Evolutionary conservation across 2,797 vertebrate species (phyloP), one percentile per base, ranked within the genome.

Genomic region (Apodemus agrarius): DNA sequence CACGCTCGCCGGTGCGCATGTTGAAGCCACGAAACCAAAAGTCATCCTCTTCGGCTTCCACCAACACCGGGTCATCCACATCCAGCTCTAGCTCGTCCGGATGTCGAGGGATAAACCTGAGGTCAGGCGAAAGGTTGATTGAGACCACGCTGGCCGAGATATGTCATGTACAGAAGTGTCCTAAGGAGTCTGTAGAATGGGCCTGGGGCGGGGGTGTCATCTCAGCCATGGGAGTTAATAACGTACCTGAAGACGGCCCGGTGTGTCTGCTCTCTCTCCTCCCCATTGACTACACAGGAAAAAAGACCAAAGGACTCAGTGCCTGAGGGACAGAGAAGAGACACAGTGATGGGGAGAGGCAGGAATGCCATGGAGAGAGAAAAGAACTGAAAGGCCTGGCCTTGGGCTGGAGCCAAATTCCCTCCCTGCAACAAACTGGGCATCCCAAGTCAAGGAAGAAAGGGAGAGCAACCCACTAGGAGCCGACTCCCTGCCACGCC

Each of bases 21-120:
- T 99, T 99, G 97, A 99, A 99, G 26, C 99, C 99, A 37, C 99
- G 98, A 98, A 99, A 99, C 99, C 99, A 99, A 98, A 99, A 99
- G 97, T 99, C 99, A 3, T 99, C 99, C 96, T 99, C 99, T 97
- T 99, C 99, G 74, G 99, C 99, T 98, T 99, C 99, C 96, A 99
- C 99, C 88, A 99, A 99, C 94, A 99, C 98, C 0, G 99, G 99
- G 94, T 99, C 99, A 0, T 99, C 99, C 97, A 99, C 99, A 0
- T 99, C 99, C 54, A 99, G 98, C 98, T 99, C 99, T 98, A 99
- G 98, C 97, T 99, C 99, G 0, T 99, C 99, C 65, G 99, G 98
- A 29, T 99, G 99, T 80, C 99, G 99, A 0, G 99, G 99, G 97
- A 99, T 99, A 96, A 99, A 99, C 98, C 99, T 99, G 98, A 52